Evolutionary conservation across 2,797 vertebrate genomes (phyloP).

Genomic region (Lithobates sylvaticus): DNA sequence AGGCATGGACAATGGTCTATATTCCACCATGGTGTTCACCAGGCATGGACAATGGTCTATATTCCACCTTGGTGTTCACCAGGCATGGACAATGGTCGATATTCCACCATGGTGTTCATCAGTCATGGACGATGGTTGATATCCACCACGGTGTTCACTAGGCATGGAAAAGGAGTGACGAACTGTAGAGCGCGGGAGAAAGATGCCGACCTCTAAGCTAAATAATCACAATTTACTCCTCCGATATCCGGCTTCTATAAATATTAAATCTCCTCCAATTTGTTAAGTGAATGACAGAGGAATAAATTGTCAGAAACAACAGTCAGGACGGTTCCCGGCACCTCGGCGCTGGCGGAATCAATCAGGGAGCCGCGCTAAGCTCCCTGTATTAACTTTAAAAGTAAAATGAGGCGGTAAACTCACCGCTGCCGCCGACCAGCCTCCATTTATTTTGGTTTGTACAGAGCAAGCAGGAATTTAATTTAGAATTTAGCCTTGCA

Average conservation of each 20-base stretch:
- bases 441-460: conserved; percentile 16
- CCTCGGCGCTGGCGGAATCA: conserved; percentile 29
- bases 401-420: conserved; percentile 51
- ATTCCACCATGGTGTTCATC: conserved; percentile 7
- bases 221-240: conserved; percentile 45
- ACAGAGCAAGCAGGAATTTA: conserved; percentile 22
- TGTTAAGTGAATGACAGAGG: conserved; percentile 38
- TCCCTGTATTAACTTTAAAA: conserved; percentile 55
- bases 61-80: no score
- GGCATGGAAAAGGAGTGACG: no score
- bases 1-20: no score
- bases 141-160: neutral
- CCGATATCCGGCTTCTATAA: conserved; percentile 43
- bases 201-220: conserved; percentile 40
- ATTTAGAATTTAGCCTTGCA: conserved; percentile 6
- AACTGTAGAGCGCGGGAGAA: neutral
- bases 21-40: no score
- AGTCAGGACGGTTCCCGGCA: conserved; percentile 18
- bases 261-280: conserved; percentile 53
- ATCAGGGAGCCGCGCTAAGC: conserved; percentile 7
- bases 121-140: no score
- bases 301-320: conserved; percentile 3
- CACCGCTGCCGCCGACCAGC: neutral
- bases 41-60: no score
- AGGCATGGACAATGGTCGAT: neutral